Evolutionary conservation across 2,888 invertebrate species (phyloP), one percentile per base, ranked within the genome.

Genomic region (Papilio protenor): DNA sequence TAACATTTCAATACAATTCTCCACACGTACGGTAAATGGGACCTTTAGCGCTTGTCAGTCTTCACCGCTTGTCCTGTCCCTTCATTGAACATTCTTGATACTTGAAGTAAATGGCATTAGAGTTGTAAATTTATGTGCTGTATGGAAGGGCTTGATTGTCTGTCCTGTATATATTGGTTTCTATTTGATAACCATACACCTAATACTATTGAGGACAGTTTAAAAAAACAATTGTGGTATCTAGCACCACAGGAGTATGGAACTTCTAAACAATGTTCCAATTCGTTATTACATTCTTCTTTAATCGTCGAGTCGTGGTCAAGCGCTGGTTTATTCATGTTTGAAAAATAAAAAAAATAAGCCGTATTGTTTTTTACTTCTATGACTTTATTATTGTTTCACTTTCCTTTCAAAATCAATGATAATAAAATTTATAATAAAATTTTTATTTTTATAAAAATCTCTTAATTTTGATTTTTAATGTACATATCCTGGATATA

Each of bases 41-140:
- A 77, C 74, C 33, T 71, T 59, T 77, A 71, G 40, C 75, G 61
- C 76, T 70, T 64, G 82, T 80, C 81, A 73, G 45, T 8, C 45
- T 49, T 71, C 47, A 45, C 52, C 71, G 74, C 70, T 78, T 76
- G 74, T 78, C 64, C 76, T 79, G 79, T 79, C 77, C 16, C 71
- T 77, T 76, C 72, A 52, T 75, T 71, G 76, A 80, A 82, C 79
- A 81, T 81, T 78, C 79, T 79, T 80, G 79, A 78, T 79, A 76
- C 79, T 77, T 79, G 49, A 80, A 79, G 81, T 81, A 82, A 82
- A 82, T 78, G 76, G 77, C 78, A 81, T 80, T 79, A 78, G 77
- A 81, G 76, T 78, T 76, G 80, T 79, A 76, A 81, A 82, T 82
- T 80, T 82, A 81, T 82, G 52, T 80, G 77, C 80, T 72, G 73